Base-by-base conservation (phyloP, 2,888 invertebrate species). In the Cataglyphis livida region DNA sequence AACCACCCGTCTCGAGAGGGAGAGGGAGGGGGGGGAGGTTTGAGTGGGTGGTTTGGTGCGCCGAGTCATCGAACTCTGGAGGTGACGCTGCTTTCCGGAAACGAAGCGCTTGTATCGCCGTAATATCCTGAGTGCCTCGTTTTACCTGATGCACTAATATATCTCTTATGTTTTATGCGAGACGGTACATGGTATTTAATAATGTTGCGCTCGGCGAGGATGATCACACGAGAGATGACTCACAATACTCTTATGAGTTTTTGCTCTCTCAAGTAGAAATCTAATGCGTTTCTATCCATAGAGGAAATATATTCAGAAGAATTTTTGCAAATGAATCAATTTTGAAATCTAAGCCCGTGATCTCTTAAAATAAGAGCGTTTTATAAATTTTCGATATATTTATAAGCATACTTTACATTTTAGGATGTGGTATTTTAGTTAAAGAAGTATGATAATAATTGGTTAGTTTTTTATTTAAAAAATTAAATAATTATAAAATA, bases 121-220 rank as follows among this genome's bases (percentile, higher is more conserved):
- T 83, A 84, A 84, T 83, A 84, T 83, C 78, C 79, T 83, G 74
- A 84, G 83, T 83, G 83, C 70, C 48, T 83, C 79, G 79, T 83
- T 84, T 51, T 83, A 61, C 62, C 71, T 41, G 66, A 70, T 75
- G 61, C 68, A 57, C 38, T 68, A 61, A 65, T 73, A 51, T 51
- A 66, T n/a, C 73, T 71, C 66, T 74, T 81, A 44, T 54, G 62
- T 84, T 84, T 70, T 84, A 81, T 81, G 74, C 75, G 57, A 75
- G 62, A 62, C 35, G 12, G 38, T 12, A 21, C 75, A 15, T 5
- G 21, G 7, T 7, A 15, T 51, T 51, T 51, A 32, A 38, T 71
- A 38, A 64, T 12, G 15, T 10, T 64, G 18, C 44, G 64, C 15
- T 32, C 2, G n/a, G 7, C 25, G 21, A 18, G 32, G 62, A 74